These are phyloP conservation scores for Pipistrellus pygmaeus DNA, from an alignment of 2,797 vertebrate species.

Conservation along the genomic window DNA sequence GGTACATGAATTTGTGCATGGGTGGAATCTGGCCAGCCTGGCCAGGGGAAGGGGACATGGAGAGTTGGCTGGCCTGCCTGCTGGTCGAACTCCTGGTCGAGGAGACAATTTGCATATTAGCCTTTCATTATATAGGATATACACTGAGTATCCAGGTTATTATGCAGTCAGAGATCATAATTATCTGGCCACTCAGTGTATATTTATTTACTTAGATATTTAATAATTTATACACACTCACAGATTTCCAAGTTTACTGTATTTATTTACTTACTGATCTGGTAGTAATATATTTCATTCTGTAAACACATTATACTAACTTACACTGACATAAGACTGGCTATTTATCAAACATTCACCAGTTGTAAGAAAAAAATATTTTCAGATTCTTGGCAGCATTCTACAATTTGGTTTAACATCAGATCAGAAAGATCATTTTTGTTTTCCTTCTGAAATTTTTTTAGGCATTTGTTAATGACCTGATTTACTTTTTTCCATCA, in stretches of 20 bases:
- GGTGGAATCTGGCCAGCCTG: too few relatives aligned
- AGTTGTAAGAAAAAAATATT: constrained; percentile 9
- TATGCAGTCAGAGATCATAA: too few relatives aligned
- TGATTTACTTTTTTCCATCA: not conserved
- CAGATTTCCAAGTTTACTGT: constrained; percentile 12
- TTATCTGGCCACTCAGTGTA: too few relatives aligned
- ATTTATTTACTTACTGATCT: constrained; percentile 19
- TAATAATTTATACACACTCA: not conserved
- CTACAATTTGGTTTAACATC: not conserved
- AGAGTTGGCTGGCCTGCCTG: too few relatives aligned
- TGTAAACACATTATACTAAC: constrained; percentile 10
- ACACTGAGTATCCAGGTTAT: too few relatives aligned
- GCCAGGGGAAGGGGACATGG: too few relatives aligned
- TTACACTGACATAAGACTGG: constrained; percentile 19
- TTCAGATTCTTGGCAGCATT: not conserved
- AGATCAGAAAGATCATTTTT: constrained; percentile 1
- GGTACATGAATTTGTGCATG: too few relatives aligned
- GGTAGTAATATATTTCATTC: not conserved
- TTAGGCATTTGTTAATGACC: constrained; percentile 29
- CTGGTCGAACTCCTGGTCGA: too few relatives aligned
- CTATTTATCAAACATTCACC: constrained; percentile 32
- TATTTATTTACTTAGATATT: not conserved
- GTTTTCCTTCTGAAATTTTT: constrained; percentile 5
- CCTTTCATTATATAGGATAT: too few relatives aligned
- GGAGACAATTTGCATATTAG: too few relatives aligned